Evolutionary conservation across 1,140 invertebrate species (phyloP).

Genomic region (Drosophila ogumai): DNA sequence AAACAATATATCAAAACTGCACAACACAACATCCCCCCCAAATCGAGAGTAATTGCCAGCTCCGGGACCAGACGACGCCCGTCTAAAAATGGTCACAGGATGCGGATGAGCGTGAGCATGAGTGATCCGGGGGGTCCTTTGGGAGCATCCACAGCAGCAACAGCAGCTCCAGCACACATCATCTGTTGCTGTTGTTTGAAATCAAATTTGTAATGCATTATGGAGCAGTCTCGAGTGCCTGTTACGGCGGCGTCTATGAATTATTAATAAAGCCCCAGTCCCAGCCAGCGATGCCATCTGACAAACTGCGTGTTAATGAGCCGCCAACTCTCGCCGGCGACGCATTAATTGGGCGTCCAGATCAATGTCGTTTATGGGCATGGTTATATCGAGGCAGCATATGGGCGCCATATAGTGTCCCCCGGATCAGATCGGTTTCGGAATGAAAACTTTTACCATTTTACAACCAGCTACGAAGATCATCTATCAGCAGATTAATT

Average conservation of each 20-base stretch:
- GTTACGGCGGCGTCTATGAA: conserved; percentile 64
- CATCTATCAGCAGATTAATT: conserved; percentile 62
- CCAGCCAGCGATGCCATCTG: conserved; percentile 36
- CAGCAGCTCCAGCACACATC: conserved; percentile 22
- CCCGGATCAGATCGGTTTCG: conserved; percentile 32
- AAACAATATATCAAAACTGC: conserved; percentile 1
- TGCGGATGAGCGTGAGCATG: conserved; percentile 33
- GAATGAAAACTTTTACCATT: conserved; percentile 67
- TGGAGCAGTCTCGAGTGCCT: conserved; percentile 59
- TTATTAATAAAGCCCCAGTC: conserved; percentile 70
- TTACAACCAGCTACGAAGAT: conserved; percentile 54
- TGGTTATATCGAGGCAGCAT: conserved; percentile 29
- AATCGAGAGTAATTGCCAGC: conserved; percentile 13
- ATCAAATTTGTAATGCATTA: conserved; percentile 80
- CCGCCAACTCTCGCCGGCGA: conserved; percentile 76
- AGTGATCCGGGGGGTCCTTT: conserved; percentile 43
- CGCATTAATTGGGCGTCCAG: conserved; percentile 72
- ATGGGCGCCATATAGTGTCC: conserved; percentile 47
- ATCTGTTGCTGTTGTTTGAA: conserved; percentile 36
- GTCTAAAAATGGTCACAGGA: conserved; percentile 59
- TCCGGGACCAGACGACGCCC: conserved; percentile 31
- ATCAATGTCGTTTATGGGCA: conserved; percentile 67
- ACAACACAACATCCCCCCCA: conserved; percentile 5
- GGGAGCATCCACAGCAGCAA: conserved; percentile 38
- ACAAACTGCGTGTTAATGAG: conserved; percentile 80